Base-by-base conservation (phyloP, 2,888 invertebrate species). In the Scotopteryx bipunctaria region DNA sequence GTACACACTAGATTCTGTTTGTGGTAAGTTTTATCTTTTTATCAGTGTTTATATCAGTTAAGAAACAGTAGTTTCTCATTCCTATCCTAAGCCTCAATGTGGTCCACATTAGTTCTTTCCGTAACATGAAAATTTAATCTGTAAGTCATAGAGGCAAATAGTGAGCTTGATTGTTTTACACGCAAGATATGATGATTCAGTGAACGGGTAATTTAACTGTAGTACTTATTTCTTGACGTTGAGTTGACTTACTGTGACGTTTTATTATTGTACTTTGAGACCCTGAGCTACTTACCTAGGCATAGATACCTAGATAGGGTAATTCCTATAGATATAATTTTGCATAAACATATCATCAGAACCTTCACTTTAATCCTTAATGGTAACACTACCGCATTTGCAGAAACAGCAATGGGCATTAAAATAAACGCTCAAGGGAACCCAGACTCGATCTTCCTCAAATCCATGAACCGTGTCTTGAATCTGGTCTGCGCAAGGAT, bases 1-100 rank as follows among this genome's bases (percentile, higher is more conserved):
- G 0, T 93, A 92, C 67, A 92, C 93, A 0, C 71, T 94, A 57
- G 94, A 94, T 71, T 91, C 93, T 23, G 92, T 94, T 15, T 92
- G 92, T 72, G 92, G 93, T 94, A 64, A 74, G 85, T 75, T 11
- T 13, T 0, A 8, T 15, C 3, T 14, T n/a, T n/a, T n/a, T n/a
- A n/a, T n/a, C n/a, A n/a, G n/a, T n/a, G n/a, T n/a, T n/a, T n/a
- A n/a, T n/a, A n/a, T n/a, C n/a, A n/a, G n/a, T n/a, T n/a, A n/a
- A n/a, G n/a, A n/a, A n/a, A n/a, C n/a, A n/a, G n/a, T n/a, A n/a
- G n/a, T n/a, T n/a, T n/a, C n/a, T n/a, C n/a, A n/a, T n/a, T n/a
- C n/a, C n/a, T n/a, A n/a, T n/a, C n/a, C n/a, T n/a, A n/a, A n/a
- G n/a, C n/a, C n/a, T n/a, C n/a, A n/a, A n/a, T n/a, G n/a, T n/a